Evolutionary conservation across 2,888 invertebrate genomes (phyloP).

Genomic region (Morpho helenor): DNA sequence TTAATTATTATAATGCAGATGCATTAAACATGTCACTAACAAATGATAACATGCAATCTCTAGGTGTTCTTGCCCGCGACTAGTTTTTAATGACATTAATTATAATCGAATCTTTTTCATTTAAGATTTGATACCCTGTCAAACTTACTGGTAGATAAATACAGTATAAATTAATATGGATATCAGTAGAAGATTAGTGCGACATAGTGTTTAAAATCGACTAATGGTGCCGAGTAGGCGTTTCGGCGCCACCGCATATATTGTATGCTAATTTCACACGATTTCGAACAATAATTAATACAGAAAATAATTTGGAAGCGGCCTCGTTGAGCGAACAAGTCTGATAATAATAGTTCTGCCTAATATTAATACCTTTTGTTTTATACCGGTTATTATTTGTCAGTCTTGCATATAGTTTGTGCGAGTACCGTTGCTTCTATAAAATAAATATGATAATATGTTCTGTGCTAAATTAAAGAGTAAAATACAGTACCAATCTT

Average conservation of each 20-base stretch:
- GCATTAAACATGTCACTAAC: slow-evolving; percentile 28
- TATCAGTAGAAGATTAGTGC: slow-evolving; percentile 18
- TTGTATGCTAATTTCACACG: slow-evolving; percentile 63
- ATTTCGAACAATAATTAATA: slow-evolving; percentile 64
- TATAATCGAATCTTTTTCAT: slow-evolving; percentile 29
- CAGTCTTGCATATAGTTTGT: slow-evolving; percentile 21
- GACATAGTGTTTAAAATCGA: slow-evolving; percentile 31
- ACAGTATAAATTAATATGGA: slow-evolving; percentile 1
- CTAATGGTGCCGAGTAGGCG: slow-evolving; percentile 37
- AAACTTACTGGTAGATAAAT: slow-evolving; percentile 13
- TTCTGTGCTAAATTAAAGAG: no score
- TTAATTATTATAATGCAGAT: slow-evolving; percentile 26
- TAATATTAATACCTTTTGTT: slow-evolving; percentile 27
- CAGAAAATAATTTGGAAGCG: slow-evolving; percentile 56
- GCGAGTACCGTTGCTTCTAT: slow-evolving; percentile 22
- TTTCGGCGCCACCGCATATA: slow-evolving; percentile 52
- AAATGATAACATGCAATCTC: slow-evolving; percentile 35
- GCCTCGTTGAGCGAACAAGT: slow-evolving; percentile 54
- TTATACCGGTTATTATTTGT: slow-evolving; percentile 30
- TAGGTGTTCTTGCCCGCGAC: slow-evolving; percentile 27
- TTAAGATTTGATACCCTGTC: slow-evolving; percentile 28
- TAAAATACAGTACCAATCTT: no score
- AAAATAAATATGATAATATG: no score
- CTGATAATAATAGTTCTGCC: slow-evolving; percentile 30
- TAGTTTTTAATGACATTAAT: slow-evolving; percentile 32